Conservation (phyloP, 1,140 invertebrate genomes). For the Macrocentrus cingulum region DNA sequence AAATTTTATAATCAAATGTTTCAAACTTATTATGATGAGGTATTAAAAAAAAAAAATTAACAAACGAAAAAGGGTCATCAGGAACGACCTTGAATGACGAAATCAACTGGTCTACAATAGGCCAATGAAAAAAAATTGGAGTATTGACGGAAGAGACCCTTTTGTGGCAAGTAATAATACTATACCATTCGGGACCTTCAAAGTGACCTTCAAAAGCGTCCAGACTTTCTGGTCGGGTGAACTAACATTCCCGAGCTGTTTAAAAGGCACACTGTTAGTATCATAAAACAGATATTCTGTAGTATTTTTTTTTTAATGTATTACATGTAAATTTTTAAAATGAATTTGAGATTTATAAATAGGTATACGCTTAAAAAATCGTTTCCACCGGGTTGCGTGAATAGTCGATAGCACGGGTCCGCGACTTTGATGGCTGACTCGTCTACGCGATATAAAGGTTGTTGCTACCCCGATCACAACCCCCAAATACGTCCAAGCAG, state of each 20-base stretch:
- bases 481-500: slow-evolving; percentile 1
- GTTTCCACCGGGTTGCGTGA: no score
- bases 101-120: slow-evolving; percentile 42
- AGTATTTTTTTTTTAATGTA: no score
- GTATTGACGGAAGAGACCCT: slow-evolving; percentile 53
- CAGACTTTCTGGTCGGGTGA: no score
- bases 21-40: not conserved
- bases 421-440: slow-evolving; percentile 27
- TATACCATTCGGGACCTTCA: not conserved
- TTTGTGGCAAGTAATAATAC: not conserved
- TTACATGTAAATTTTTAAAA: no score
- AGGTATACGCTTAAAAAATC: no score
- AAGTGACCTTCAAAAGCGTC: not conserved
- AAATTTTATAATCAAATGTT: no score
- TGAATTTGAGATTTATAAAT: no score
- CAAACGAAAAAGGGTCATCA: not conserved
- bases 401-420: slow-evolving; percentile 28
- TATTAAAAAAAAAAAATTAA: not conserved
- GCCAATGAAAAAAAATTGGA: slow-evolving; percentile 52
- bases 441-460: slow-evolving; percentile 29
- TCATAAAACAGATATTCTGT: no score
- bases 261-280: no score
- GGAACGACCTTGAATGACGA: slow-evolving; percentile 48
- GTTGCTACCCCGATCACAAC: slow-evolving; percentile 12
- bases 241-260: no score